These are phyloP conservation scores for Xestia rhomboidea DNA, from an alignment of 2,888 invertebrate species.

Conservation along the genomic window DNA sequence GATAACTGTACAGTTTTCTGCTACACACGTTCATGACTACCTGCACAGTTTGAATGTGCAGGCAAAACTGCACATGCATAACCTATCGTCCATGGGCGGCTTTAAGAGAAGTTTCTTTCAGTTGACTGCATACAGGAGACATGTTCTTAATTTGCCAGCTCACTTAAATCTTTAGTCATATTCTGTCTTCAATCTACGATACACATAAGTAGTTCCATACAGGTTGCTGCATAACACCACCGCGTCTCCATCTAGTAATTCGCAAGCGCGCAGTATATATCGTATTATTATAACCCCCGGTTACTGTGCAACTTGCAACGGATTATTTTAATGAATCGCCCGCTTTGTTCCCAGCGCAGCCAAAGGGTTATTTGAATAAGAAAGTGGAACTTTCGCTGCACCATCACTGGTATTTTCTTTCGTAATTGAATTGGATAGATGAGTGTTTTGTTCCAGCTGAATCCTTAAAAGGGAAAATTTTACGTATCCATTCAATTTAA, in stretches of 20 bases:
- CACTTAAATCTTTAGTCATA: constrained; percentile 8
- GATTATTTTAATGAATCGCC: constrained; percentile 87
- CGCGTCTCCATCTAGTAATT: constrained; percentile 66
- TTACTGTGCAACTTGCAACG: constrained; percentile 72
- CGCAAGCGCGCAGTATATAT: constrained; percentile 64
- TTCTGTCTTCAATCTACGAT: constrained; percentile 25
- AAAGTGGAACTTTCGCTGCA: constrained; percentile 83
- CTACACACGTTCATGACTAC: neutral
- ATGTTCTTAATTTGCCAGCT: no score
- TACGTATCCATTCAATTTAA: constrained; percentile 48
- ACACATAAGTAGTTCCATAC: constrained; percentile 23
- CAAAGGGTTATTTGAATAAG: constrained; percentile 87
- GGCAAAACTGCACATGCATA: neutral
- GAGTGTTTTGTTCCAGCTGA: constrained; percentile 74
- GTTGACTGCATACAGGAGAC: no score
- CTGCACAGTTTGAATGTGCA: neutral
- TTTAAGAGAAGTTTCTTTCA: no score
- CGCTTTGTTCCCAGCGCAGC: constrained; percentile 83
- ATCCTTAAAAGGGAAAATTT: constrained; percentile 53
- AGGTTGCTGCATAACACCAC: constrained; percentile 48
- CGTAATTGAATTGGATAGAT: constrained; percentile 87
- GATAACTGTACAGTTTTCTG: neutral
- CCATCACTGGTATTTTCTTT: constrained; percentile 81
- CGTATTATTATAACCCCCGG: constrained; percentile 71
- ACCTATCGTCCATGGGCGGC: no score